Conservation (phyloP, 2,797 vertebrate species). For the Malacoraja senta region DNA sequence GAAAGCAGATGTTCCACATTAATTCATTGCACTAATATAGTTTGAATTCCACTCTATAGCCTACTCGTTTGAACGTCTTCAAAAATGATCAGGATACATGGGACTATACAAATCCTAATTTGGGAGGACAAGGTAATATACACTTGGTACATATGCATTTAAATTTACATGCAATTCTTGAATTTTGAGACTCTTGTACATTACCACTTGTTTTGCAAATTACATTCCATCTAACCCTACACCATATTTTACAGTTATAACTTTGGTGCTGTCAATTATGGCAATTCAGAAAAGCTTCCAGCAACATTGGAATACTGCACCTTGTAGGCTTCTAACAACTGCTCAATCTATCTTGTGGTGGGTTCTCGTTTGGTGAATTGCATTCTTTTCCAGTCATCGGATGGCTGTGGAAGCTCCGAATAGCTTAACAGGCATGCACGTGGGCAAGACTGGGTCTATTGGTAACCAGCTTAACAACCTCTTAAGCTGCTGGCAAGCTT, state of each 20-base stretch:
- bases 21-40: conserved; percentile 5
- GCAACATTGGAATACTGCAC: conserved; percentile 28
- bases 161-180: neutral
- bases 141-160: neutral
- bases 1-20: neutral
- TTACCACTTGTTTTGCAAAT: neutral
- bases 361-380: neutral
- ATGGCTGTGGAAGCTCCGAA: neutral
- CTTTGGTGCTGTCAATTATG: conserved; percentile 36
- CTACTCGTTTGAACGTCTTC: conserved; percentile 89
- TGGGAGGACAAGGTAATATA: conserved; percentile 86
- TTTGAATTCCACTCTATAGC: conserved; percentile 55
- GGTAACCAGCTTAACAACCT: neutral
- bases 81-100: conserved; percentile 96
- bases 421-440: neutral
- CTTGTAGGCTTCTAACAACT: neutral
- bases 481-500: neutral
- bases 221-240: neutral
- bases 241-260: conserved; percentile 36
- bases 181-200: neutral
- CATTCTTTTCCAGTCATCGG: neutral
- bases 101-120: conserved; percentile 89
- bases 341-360: neutral
- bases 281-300: conserved; percentile 25
- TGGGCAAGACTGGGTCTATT: neutral